A percentile compares a stretch with the other conserved stretches of the same genome.
Conservation (phyloP, 2,888 invertebrate species). For the Drosophila yooni region DNA sequence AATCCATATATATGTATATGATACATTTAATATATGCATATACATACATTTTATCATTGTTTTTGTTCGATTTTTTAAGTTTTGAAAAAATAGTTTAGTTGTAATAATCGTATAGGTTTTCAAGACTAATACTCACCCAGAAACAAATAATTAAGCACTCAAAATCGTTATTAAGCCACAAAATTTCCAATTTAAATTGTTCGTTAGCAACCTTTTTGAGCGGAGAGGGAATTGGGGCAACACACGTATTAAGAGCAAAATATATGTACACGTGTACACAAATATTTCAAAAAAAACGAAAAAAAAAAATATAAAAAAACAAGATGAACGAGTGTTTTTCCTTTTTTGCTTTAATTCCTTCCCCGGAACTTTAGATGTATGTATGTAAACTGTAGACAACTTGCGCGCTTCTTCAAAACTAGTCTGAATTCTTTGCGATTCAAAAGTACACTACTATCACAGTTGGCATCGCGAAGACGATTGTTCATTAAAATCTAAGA, state of each 20-base stretch:
- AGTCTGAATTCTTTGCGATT: slow-evolving; percentile 26
- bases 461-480: slow-evolving; percentile 12
- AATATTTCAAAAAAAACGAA: slow-evolving; percentile 60
- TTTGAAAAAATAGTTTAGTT: not conserved
- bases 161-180: slow-evolving; percentile 17
- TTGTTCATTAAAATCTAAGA: slow-evolving; percentile 1
- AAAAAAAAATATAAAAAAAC: slow-evolving; percentile 53
- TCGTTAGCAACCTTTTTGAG: slow-evolving; percentile 13
- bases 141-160: slow-evolving; percentile 8
- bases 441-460: not conserved
- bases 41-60: not conserved
- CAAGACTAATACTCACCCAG: slow-evolving; percentile 6
- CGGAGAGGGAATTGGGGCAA: slow-evolving; percentile 22
- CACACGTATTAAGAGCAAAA: slow-evolving; percentile 33
- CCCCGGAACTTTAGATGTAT: slow-evolving; percentile 14
- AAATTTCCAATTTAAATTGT: slow-evolving; percentile 16
- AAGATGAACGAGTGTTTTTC: slow-evolving; percentile 41
- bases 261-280: slow-evolving; percentile 48
- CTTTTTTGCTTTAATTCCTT: slow-evolving; percentile 21
- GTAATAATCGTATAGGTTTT: not conserved
- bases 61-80: not conserved
- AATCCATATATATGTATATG: not conserved
- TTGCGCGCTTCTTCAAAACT: slow-evolving; percentile 15
- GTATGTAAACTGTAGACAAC: slow-evolving; percentile 1
- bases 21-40: not conserved